These are phyloP conservation scores for Ctenochaetus hawaiiensis DNA, from an alignment of 2,797 vertebrate genomes.

Conservation along the genomic window DNA sequence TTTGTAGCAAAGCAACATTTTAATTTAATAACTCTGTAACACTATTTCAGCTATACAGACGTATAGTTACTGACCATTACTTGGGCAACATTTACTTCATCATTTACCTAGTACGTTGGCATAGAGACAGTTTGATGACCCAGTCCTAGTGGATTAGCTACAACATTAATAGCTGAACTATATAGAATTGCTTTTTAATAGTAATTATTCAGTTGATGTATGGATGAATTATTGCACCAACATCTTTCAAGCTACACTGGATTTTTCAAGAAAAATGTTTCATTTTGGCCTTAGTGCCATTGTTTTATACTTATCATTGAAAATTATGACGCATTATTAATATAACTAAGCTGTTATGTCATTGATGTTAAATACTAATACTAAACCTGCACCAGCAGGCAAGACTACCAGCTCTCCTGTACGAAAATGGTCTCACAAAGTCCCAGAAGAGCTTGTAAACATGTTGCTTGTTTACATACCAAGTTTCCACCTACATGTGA, in stretches of 20 bases:
- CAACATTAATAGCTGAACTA: constrained; percentile 1
- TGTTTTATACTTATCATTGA: neutral
- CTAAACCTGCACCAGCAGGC: neutral
- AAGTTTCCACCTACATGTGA: neutral
- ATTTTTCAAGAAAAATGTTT: neutral
- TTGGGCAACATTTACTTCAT: neutral
- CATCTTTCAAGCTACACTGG: neutral
- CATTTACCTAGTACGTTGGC: neutral
- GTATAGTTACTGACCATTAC: neutral
- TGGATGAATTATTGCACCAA: neutral
- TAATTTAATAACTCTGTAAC: constrained; percentile 2
- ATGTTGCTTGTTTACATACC: neutral
- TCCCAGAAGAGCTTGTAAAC: neutral
- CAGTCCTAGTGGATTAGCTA: constrained; percentile 4
- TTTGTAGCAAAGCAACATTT: constrained; percentile 8
- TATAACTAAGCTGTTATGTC: neutral
- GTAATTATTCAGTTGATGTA: neutral
- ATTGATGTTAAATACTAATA: neutral
- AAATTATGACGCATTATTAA: neutral
- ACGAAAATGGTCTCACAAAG: neutral
- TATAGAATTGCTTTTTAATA: neutral
- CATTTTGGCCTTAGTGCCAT: neutral
- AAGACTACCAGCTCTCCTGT: neutral
- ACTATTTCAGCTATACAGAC: neutral
- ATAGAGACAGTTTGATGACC: neutral